These are phyloP conservation scores for Apostichopus californicus DNA, from an alignment of 35 echinoderm and acorn worm genomes.

Conservation along the genomic window DNA sequence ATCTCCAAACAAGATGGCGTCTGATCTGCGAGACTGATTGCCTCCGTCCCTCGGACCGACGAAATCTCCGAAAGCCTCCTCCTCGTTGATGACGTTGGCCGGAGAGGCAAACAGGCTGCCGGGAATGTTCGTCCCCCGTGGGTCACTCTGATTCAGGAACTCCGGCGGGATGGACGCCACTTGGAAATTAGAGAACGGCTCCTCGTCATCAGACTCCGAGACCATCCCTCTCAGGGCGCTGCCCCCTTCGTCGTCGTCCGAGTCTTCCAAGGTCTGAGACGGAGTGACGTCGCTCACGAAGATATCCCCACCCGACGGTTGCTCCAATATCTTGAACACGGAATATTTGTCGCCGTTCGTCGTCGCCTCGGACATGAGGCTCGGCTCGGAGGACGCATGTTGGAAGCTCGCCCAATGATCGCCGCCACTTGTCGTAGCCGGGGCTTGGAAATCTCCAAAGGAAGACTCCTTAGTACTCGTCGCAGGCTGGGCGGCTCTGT, in stretches of 20 bases:
- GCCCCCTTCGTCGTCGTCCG: conserved; percentile 17
- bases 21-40: neutral
- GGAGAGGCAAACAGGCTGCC: neutral
- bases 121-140: neutral
- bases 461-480: neutral
- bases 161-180: conserved; percentile 33
- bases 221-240: conserved; percentile 53
- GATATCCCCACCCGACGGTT: neutral
- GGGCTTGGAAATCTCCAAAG: conserved; percentile 1
- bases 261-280: neutral
- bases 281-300: neutral
- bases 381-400: conserved; percentile 42
- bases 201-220: conserved; percentile 36
- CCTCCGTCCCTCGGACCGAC: neutral
- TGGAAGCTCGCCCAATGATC: conserved; percentile 40
- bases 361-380: neutral
- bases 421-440: neutral
- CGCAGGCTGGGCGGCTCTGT: neutral
- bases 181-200: conserved; percentile 56
- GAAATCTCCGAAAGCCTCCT: neutral
- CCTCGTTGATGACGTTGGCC: neutral
- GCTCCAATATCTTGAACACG: neutral
- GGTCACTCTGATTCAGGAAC: conserved; percentile 20
- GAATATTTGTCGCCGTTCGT: conserved; percentile 23
- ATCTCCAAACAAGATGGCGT: neutral